Evolutionary conservation across 2,113 vertebrate species (phyloP).

Genomic region (Heterotis niloticus): DNA sequence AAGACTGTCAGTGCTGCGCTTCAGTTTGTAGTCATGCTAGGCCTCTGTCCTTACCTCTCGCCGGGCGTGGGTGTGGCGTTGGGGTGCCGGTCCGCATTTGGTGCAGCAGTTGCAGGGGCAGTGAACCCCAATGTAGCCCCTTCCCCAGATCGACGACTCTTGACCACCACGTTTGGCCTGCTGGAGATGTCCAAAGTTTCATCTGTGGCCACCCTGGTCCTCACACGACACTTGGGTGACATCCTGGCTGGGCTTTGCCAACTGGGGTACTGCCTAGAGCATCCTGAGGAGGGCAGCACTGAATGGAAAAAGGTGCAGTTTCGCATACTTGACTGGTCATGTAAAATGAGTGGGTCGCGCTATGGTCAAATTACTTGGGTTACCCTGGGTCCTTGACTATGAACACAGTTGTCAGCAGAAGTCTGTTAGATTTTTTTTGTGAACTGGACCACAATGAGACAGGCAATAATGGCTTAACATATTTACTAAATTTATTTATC

Average conservation of each 20-base stretch:
- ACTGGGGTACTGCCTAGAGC: constrained; percentile 69
- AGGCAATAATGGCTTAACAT: no score
- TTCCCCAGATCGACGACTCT: constrained; percentile 49
- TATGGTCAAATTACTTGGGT: no score
- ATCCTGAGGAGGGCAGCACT: constrained; percentile 36
- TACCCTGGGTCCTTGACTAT: no score
- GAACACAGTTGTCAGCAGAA: no score
- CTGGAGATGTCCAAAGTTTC: constrained; percentile 61
- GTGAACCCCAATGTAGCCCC: constrained; percentile 33
- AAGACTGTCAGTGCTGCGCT: constrained; percentile 64
- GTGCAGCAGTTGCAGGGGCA: constrained; percentile 57
- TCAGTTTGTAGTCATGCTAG: constrained; percentile 78
- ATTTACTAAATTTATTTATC: no score
- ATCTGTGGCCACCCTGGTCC: constrained; percentile 67
- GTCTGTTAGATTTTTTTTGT: no score
- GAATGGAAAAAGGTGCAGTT: constrained; percentile 48
- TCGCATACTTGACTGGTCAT: neutral
- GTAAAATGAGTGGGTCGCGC: neutral
- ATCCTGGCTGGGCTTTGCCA: constrained; percentile 79
- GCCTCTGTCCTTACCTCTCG: constrained; percentile 75
- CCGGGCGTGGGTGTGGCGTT: constrained; percentile 75
- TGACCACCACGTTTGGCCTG: constrained; percentile 56
- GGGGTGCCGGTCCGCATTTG: constrained; percentile 67
- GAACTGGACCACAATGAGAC: no score
- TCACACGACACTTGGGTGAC: constrained; percentile 77